Conservation (phyloP, 1,140 invertebrate genomes). For the Caerostris darwini region DNA sequence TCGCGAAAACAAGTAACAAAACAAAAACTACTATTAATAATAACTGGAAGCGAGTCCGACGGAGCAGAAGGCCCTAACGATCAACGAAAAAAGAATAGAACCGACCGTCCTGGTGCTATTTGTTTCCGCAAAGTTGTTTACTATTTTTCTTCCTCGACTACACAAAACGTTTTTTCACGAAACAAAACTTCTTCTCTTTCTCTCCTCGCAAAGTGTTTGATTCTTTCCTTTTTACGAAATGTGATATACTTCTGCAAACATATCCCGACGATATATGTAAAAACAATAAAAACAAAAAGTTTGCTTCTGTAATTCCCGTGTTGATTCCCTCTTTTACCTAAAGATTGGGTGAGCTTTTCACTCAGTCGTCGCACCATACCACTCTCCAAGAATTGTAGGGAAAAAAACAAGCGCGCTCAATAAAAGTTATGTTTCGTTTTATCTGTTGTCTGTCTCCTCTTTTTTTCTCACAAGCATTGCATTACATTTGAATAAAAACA, state of each 20-base stretch:
- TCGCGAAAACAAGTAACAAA: not conserved
- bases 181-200: not conserved
- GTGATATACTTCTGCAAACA: constrained; percentile 73
- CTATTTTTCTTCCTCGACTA: constrained; percentile 31
- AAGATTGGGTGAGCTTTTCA: constrained; percentile 47
- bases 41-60: not conserved
- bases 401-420: constrained; percentile 64
- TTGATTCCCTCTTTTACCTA: constrained; percentile 44
- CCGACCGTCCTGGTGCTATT: constrained; percentile 76
- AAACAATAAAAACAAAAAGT: constrained; percentile 17
- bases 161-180: not conserved
- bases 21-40: too few relatives aligned
- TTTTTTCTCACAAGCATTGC: not conserved
- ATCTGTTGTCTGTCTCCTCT: not conserved
- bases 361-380: constrained; percentile 68
- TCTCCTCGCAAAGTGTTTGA: not conserved
- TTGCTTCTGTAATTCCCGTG: constrained; percentile 41
- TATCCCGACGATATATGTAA: constrained; percentile 21
- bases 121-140: constrained; percentile 43
- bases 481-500: too few relatives aligned
- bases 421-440: constrained; percentile 75
- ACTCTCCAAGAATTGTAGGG: constrained; percentile 67
- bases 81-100: constrained; percentile 70
- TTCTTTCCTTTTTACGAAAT: constrained; percentile 63
- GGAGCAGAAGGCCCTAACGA: constrained; percentile 49